Conservation (phyloP, 2,113 vertebrate species). For the Taurulus bubalis region DNA sequence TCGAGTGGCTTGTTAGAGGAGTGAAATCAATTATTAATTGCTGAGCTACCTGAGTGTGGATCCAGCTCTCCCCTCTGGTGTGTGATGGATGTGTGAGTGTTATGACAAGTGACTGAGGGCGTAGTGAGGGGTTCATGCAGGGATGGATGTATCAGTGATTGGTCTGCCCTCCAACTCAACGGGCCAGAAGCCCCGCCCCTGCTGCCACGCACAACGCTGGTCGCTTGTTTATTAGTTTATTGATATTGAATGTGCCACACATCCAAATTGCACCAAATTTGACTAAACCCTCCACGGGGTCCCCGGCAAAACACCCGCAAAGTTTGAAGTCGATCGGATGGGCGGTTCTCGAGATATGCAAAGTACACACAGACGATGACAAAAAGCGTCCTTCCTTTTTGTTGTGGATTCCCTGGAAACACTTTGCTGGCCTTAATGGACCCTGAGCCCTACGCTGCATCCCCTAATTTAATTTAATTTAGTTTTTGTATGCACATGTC, state of each 20-base stretch:
- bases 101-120: constrained; percentile 27
- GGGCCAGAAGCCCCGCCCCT: no score
- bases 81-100: constrained; percentile 20
- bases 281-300: no score
- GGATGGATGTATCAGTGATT: constrained; percentile 27
- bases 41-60: neutral
- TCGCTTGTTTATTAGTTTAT: no score
- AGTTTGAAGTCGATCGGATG: no score
- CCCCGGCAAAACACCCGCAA: no score
- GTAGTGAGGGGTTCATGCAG: constrained; percentile 33
- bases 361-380: no score
- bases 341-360: no score
- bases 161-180: constrained; percentile 7
- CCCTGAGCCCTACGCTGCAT: neutral
- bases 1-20: constrained; percentile 2
- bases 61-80: constrained; percentile 6
- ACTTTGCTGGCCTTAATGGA: neutral
- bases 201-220: no score
- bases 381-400: neutral
- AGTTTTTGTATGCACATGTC: neutral
- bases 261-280: no score
- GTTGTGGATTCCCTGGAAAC: neutral
- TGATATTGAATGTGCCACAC: no score
- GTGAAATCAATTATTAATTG: constrained; percentile 28
- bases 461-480: neutral